These are phyloP conservation scores for Tetragnatha montana DNA, from an alignment of 2,888 invertebrate genomes.

Conservation along the genomic window DNA sequence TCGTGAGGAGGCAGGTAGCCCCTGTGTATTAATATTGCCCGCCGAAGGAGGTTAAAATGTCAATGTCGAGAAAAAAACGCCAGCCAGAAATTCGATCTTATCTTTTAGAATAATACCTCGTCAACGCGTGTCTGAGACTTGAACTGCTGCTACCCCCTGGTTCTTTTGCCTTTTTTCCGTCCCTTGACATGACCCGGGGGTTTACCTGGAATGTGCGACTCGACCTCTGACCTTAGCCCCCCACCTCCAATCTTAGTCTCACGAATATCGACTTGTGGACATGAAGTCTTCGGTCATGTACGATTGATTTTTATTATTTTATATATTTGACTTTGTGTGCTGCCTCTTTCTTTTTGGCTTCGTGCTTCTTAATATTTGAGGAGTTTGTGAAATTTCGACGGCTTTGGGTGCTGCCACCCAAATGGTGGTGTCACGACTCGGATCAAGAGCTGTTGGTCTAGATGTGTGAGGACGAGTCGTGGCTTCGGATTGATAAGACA, in stretches of 20 bases:
- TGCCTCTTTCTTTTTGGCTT: constrained; percentile 5
- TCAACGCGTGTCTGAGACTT: constrained; percentile 60
- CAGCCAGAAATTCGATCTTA: constrained; percentile 65
- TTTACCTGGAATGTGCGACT: constrained; percentile 69
- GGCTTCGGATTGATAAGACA: constrained; percentile 9
- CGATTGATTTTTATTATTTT: constrained; percentile 42
- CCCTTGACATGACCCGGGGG: constrained; percentile 69
- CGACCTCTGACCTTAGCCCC: constrained; percentile 60
- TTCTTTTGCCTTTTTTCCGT: constrained; percentile 43
- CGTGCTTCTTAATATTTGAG: constrained; percentile 53
- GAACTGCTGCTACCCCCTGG: constrained; percentile 54
- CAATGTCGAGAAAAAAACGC: constrained; percentile 49
- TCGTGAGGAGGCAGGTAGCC: constrained; percentile 25
- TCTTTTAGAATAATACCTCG: constrained; percentile 68
- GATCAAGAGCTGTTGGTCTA: not conserved
- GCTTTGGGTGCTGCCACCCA: constrained; percentile 32
- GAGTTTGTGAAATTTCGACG: constrained; percentile 52
- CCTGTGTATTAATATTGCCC: constrained; percentile 43
- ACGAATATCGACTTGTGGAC: constrained; percentile 62
- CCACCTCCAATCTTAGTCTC: constrained; percentile 63
- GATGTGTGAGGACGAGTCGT: constrained; percentile 31
- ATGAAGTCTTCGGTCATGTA: constrained; percentile 50
- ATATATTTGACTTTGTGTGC: not conserved
- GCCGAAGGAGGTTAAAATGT: constrained; percentile 63
- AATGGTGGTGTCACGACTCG: constrained; percentile 56